Evolutionary conservation across 1,140 invertebrate genomes (phyloP).

Genomic region (Zaprionus capensis): DNA sequence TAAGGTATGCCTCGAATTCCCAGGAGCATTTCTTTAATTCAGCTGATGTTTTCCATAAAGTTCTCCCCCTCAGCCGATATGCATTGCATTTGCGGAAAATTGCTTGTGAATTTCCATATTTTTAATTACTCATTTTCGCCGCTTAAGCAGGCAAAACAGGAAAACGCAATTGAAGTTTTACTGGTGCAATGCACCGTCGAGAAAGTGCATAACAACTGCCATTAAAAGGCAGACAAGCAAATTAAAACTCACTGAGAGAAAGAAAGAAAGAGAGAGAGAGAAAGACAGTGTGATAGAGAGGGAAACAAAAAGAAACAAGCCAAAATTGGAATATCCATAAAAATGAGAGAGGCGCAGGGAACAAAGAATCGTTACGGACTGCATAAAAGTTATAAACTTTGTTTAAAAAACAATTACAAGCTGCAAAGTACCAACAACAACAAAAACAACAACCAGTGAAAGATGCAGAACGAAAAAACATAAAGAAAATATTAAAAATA

Average conservation of each 20-base stretch:
- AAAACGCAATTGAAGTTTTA: constrained; percentile 63
- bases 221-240: constrained; percentile 80
- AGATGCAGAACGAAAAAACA: constrained; percentile 22
- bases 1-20: neutral
- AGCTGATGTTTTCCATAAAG: neutral
- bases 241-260: constrained; percentile 57
- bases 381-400: constrained; percentile 73
- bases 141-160: constrained; percentile 37
- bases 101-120: constrained; percentile 48
- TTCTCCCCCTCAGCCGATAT: neutral
- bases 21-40: neutral
- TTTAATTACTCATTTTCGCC: constrained; percentile 69
- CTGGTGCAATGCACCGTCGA: constrained; percentile 51
- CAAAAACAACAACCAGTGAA: neutral
- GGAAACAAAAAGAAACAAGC: constrained; percentile 27
- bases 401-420: constrained; percentile 78
- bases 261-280: neutral
- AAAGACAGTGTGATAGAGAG: neutral
- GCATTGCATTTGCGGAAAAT: neutral
- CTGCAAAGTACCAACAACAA: constrained; percentile 41
- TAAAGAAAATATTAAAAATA: constrained; percentile 79
- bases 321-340: constrained; percentile 22
- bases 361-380: constrained; percentile 49
- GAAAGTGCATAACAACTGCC: constrained; percentile 73
- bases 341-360: constrained; percentile 46